phyloP scores from a whole-genome alignment of 2,888 invertebrate genomes.

The Sycophila texana region DNA sequence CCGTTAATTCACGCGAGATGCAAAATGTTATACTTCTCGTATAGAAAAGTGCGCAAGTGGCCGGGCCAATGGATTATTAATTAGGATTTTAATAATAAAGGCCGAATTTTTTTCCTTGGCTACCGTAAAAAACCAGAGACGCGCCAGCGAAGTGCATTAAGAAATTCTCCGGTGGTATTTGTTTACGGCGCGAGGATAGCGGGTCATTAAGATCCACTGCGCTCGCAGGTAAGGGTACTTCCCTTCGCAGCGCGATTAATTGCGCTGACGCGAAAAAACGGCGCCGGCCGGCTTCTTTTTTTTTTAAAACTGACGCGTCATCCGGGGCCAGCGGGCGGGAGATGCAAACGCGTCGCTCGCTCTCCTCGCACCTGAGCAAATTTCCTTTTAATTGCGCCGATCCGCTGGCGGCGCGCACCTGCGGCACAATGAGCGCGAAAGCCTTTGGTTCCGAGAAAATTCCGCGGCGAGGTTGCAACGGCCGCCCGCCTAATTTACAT shows the following conservation, averaged over 20 bases:
- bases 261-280: constrained; percentile 10
- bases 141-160: not conserved
- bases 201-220: constrained; percentile 31
- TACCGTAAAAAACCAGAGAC: not conserved
- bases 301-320: constrained; percentile 73
- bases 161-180: constrained; percentile 28
- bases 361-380: constrained; percentile 72
- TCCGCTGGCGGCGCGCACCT: constrained; percentile 57
- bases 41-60: not conserved
- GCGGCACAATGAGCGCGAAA: constrained; percentile 26
- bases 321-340: constrained; percentile 59
- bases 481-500: too few species aligned
- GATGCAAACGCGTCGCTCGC: constrained; percentile 36
- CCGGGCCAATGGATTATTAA: constrained; percentile 8
- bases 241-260: constrained; percentile 40
- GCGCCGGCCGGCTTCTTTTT: constrained; percentile 26
- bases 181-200: constrained; percentile 28
- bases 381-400: constrained; percentile 64
- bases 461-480: too few species aligned
- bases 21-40: too few species aligned
- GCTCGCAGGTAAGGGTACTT: not conserved
- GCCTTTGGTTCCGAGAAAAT: too few species aligned
- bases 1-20: too few species aligned
- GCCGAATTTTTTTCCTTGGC: not conserved
- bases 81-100: constrained; percentile 35